Evolutionary conservation across 2,797 vertebrate species (phyloP).

Genomic region (Prionace glauca): DNA sequence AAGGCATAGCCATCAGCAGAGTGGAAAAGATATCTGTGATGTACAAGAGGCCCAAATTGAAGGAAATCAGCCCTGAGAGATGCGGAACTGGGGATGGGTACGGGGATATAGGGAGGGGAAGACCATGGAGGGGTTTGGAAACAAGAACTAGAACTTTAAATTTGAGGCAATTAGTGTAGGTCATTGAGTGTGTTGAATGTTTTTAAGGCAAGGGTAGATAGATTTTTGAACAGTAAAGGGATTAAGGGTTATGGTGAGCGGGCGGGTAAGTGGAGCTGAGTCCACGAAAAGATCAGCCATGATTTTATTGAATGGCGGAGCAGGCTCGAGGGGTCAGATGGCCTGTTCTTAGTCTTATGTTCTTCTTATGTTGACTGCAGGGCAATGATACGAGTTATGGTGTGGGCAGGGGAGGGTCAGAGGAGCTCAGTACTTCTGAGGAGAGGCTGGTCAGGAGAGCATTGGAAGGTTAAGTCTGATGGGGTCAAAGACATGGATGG

Average conservation of each 20-base stretch:
- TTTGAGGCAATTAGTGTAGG: too few relatives aligned
- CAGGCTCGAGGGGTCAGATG: too few relatives aligned
- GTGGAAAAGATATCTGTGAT: not conserved
- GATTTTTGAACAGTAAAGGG: too few relatives aligned
- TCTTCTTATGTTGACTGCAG: not conserved
- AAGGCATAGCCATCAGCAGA: not conserved
- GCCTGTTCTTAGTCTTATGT: too few relatives aligned
- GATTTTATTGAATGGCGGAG: too few relatives aligned
- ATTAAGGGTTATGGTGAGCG: too few relatives aligned
- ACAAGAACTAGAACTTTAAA: not conserved
- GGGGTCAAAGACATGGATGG: not conserved
- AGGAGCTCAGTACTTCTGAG: not conserved
- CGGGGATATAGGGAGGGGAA: not conserved
- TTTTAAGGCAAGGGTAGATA: too few relatives aligned
- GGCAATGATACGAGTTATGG: not conserved
- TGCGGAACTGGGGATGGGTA: not conserved
- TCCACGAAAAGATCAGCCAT: too few relatives aligned
- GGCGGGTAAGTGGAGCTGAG: too few relatives aligned
- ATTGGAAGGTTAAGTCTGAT: not conserved
- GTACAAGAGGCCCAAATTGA: not conserved
- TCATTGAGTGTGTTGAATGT: too few relatives aligned
- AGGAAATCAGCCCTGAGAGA: not conserved
- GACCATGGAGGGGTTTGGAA: not conserved
- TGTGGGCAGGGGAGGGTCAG: not conserved
- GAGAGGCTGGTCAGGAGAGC: not conserved